Percentiles rank a stretch among this genome's conserved stretches.
Conservation (phyloP, 2,888 invertebrate genomes). For the Patella depressa region DNA sequence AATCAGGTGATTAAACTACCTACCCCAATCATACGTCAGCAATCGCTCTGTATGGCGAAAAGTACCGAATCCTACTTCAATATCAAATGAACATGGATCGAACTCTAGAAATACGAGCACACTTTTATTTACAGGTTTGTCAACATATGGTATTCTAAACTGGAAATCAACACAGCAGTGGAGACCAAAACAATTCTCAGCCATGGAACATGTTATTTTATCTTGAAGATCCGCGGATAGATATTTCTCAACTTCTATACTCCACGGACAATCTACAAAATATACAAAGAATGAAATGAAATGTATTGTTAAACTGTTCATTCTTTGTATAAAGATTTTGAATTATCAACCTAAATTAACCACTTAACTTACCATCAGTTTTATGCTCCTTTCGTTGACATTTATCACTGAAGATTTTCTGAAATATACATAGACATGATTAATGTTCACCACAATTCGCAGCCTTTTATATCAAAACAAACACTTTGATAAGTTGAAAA, state of each 20-base stretch:
- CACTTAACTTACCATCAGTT: too few relatives aligned
- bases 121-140: constrained; percentile 22
- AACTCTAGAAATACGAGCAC: constrained; percentile 27
- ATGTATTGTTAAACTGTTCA: too few relatives aligned
- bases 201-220: constrained; percentile 32
- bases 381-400: too few relatives aligned
- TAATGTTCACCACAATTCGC: too few relatives aligned
- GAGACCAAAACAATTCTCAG: constrained; percentile 45
- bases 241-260: constrained; percentile 18
- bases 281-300: too few relatives aligned
- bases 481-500: too few relatives aligned
- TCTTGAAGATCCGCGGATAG: constrained; percentile 30
- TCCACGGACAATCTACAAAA: constrained; percentile 23
- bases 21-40: constrained; percentile 31
- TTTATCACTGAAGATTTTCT: too few relatives aligned
- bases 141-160: constrained; percentile 37
- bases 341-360: too few relatives aligned
- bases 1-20: background rate
- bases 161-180: constrained; percentile 38
- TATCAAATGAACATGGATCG: constrained; percentile 31
- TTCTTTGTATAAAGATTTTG: too few relatives aligned
- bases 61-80: constrained; percentile 29
- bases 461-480: too few relatives aligned
- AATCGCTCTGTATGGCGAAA: constrained; percentile 22
- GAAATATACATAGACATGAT: too few relatives aligned